Evolutionary conservation across 2,797 vertebrate genomes (phyloP).

Genomic region (Avahi laniger): DNA sequence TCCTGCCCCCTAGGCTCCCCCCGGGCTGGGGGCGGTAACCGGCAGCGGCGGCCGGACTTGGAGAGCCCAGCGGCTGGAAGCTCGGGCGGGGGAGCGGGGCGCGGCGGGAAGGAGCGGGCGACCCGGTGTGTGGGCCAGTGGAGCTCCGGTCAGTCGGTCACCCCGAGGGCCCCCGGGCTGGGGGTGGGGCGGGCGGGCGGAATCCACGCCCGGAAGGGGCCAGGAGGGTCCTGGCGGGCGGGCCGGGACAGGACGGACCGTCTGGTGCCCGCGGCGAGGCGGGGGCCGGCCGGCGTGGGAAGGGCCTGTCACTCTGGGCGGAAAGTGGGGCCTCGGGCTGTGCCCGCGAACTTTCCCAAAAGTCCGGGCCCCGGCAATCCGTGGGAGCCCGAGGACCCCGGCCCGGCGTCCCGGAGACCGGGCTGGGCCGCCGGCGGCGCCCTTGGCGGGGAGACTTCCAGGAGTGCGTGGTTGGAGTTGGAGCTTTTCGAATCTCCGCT

Average conservation of each 20-base stretch:
- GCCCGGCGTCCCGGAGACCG: constrained; percentile 3
- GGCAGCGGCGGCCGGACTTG: constrained; percentile 61
- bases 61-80: constrained; percentile 57
- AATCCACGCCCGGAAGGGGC: constrained; percentile 50
- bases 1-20: constrained; percentile 73
- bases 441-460: constrained; percentile 25
- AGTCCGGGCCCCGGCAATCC: constrained; percentile 84
- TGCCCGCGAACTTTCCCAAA: constrained; percentile 26
- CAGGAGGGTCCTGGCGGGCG: not conserved
- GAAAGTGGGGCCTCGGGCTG: constrained; percentile 51
- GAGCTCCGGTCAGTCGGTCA: constrained; percentile 67
- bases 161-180: constrained; percentile 44
- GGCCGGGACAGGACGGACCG: constrained; percentile 46
- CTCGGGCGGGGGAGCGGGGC: constrained; percentile 48
- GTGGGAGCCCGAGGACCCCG: constrained; percentile 82
- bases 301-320: constrained; percentile 78
- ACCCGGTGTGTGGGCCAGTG: constrained; percentile 54
- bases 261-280: constrained; percentile 52
- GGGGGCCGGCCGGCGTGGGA: constrained; percentile 40
- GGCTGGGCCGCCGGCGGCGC: constrained; percentile 56
- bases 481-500: constrained; percentile 41
- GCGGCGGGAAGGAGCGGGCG: constrained; percentile 62
- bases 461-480: not conserved
- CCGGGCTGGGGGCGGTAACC: constrained; percentile 75
- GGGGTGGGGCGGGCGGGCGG: constrained; percentile 24